Conservation (phyloP, 2,797 vertebrate species). For the Danio tinwini region DNA sequence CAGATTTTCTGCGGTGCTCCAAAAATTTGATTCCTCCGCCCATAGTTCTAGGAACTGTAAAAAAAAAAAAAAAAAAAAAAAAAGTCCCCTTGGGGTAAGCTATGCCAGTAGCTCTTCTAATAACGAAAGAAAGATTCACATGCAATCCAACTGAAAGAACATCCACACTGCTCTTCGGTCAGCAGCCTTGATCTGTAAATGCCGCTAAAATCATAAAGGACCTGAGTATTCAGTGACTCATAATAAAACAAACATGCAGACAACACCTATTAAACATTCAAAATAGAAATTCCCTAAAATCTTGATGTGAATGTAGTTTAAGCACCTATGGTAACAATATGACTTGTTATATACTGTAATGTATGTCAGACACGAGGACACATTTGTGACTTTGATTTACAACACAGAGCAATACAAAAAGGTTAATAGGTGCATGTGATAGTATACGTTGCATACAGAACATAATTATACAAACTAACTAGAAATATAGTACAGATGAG, state of each 20-base stretch:
- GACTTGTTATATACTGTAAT: not conserved
- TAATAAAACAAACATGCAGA: not conserved
- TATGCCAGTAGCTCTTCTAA: not conserved
- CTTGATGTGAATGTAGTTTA: not conserved
- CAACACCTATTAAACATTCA: not conserved
- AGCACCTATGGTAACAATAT: not conserved
- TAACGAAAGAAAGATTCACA: not conserved
- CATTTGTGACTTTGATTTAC: not conserved
- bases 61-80: too few species aligned
- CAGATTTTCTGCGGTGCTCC: too few species aligned
- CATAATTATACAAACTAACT: not conserved
- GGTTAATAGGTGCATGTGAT: not conserved
- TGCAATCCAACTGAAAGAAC: not conserved
- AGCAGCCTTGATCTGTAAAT: not conserved
- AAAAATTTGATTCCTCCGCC: too few species aligned
- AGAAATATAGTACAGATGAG: not conserved
- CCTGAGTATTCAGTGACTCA: not conserved
- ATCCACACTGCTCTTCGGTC: too few species aligned
- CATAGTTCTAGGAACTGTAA: too few species aligned
- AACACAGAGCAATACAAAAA: too few species aligned
- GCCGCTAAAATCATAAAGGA: not conserved
- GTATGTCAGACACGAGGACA: not conserved
- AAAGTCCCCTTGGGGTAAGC: not conserved
- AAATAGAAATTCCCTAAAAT: conserved; percentile 19
- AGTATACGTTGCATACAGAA: not conserved